Conservation (phyloP, 2,888 invertebrate species). For the Thera britannica region DNA sequence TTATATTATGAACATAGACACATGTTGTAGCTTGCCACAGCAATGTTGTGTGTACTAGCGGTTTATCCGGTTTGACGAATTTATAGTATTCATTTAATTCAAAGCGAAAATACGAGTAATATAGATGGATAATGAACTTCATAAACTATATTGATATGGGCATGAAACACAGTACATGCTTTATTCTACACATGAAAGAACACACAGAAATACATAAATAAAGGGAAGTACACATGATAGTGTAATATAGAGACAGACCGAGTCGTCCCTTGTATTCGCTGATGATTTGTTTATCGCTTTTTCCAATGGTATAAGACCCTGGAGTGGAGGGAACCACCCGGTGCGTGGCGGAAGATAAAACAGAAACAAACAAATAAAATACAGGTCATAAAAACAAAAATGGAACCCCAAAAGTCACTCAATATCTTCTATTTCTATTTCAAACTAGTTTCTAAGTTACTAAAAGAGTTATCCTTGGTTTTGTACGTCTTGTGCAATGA, state of each 20-base stretch:
- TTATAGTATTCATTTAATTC: conserved; percentile 7
- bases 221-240: conserved; percentile 64
- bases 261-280: conserved; percentile 79
- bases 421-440: conserved; percentile 71
- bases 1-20: conserved; percentile 19
- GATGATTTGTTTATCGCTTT: conserved; percentile 83
- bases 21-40: conserved; percentile 27
- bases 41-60: conserved; percentile 23
- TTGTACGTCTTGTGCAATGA: conserved; percentile 16
- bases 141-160: conserved; percentile 28
- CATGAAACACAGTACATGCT: conserved; percentile 71
- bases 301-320: conserved; percentile 83
- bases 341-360: conserved; percentile 71
- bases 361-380: conserved; percentile 70
- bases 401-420: conserved; percentile 51
- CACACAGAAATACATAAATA: conserved; percentile 69
- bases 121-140: conserved; percentile 24
- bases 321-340: conserved; percentile 68
- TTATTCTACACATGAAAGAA: conserved; percentile 72
- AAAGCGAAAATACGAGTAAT: conserved; percentile 31
- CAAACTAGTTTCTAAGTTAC: conserved; percentile 71
- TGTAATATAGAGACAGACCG: conserved; percentile 77
- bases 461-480: conserved; percentile 78
- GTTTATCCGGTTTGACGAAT: conserved; percentile 4
- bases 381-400: conserved; percentile 63